phyloP scores from a whole-genome alignment of 2,888 invertebrate genomes.

The Linnaemya tessellans region DNA sequence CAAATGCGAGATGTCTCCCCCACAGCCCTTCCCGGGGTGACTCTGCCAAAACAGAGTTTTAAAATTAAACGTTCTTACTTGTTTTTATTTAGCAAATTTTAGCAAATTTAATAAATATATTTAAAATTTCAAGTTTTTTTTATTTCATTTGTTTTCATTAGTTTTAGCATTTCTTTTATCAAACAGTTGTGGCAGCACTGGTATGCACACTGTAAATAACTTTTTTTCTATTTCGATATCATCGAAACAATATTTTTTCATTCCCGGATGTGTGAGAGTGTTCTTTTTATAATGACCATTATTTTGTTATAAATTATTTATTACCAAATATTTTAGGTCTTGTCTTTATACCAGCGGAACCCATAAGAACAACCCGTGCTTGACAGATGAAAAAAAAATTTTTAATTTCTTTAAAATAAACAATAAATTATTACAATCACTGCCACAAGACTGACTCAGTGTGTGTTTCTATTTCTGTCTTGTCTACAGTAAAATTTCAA shows the following conservation, averaged over 20 bases:
- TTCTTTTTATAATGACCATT: conserved; percentile 45
- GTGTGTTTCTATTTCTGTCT: conserved; percentile 8
- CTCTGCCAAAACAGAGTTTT: too few relatives aligned
- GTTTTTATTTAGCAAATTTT: too few relatives aligned
- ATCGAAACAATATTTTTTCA: conserved; percentile 7
- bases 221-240: conserved; percentile 20
- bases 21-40: too few relatives aligned
- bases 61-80: too few relatives aligned
- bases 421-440: conserved; percentile 51
- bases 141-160: too few relatives aligned
- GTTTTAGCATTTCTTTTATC: too few relatives aligned
- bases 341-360: not conserved
- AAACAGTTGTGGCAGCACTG: too few relatives aligned
- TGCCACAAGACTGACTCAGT: not conserved
- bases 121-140: too few relatives aligned
- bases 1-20: too few relatives aligned
- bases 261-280: conserved; percentile 35
- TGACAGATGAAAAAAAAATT: conserved; percentile 14
- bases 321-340: conserved; percentile 41
- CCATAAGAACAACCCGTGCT: conserved; percentile 3
- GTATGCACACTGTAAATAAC: too few relatives aligned
- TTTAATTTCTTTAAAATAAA: conserved; percentile 47
- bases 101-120: too few relatives aligned
- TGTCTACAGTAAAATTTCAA: conserved; percentile 32
- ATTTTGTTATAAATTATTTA: conserved; percentile 62